phyloP scores from a whole-genome alignment of 2,888 invertebrate genomes.

The Bugula neritina region DNA sequence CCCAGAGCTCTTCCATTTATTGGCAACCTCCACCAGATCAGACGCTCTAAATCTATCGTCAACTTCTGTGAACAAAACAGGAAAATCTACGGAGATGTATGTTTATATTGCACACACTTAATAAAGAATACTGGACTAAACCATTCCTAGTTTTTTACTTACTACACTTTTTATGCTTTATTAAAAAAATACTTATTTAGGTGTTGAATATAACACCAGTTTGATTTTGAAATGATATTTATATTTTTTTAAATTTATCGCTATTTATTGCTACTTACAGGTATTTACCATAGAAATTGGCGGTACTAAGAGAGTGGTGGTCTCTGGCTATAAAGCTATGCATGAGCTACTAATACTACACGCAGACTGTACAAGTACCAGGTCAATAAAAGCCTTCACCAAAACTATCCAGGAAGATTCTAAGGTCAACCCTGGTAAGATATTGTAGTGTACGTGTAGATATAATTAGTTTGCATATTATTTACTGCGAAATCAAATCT shows the following conservation, averaged over 20 bases:
- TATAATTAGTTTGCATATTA: neutral
- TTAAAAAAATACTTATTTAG: too few relatives aligned
- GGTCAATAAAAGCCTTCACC: neutral
- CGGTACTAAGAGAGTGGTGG: neutral
- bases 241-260: too few relatives aligned
- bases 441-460: neutral
- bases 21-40: constrained; percentile 5
- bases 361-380: neutral
- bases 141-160: too few relatives aligned
- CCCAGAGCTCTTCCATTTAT: neutral
- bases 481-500: neutral
- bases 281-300: neutral
- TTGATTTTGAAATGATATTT: too few relatives aligned
- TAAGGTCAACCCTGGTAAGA: neutral
- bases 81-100: constrained; percentile 3
- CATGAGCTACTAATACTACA: neutral
- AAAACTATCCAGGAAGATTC: neutral
- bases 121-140: too few relatives aligned
- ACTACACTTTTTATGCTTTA: too few relatives aligned
- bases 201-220: too few relatives aligned
- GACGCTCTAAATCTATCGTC: neutral
- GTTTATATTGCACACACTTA: too few relatives aligned
- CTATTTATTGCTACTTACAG: neutral
- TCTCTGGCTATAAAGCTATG: neutral
- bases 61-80: constrained; percentile 16